Evolutionary conservation across 2,888 invertebrate genomes (phyloP).

Genomic region (Bombylius major): DNA sequence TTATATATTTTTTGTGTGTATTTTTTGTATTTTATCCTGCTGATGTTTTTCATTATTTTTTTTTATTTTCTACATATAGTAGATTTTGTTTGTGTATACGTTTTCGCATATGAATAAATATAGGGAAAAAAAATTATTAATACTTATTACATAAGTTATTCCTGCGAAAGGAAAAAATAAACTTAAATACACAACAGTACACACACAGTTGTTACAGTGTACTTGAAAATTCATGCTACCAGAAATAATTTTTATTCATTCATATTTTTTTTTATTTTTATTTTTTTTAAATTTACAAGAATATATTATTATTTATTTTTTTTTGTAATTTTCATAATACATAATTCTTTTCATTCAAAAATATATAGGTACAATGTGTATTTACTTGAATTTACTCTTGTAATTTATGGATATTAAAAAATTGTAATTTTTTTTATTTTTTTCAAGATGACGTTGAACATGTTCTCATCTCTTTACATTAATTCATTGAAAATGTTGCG

Average conservation of each 20-base stretch:
- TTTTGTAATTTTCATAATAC: too few relatives aligned
- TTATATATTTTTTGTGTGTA: background rate
- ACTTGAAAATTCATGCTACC: conserved; percentile 5
- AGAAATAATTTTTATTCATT: conserved; percentile 4
- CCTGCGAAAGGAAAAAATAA: background rate
- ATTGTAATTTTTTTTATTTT: background rate
- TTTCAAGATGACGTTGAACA: background rate
- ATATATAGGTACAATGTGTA: too few relatives aligned
- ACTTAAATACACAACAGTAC: too few relatives aligned
- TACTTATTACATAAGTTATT: background rate
- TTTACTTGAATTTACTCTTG: background rate
- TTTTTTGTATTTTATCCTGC: background rate
- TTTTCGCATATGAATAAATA: background rate
- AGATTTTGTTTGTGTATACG: background rate
- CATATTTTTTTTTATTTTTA: background rate
- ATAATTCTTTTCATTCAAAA: too few relatives aligned
- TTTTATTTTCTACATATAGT: background rate
- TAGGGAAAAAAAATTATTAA: background rate
- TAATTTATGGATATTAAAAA: conserved; percentile 9
- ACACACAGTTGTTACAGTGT: background rate
- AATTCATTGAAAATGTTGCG: too few relatives aligned
- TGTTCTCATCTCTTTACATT: background rate
- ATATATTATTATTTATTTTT: too few relatives aligned
- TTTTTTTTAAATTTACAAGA: too few relatives aligned
- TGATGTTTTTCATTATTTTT: background rate